These are phyloP conservation scores for Apodemus sylvaticus DNA, from an alignment of 2,113 vertebrate species.

Conservation along the genomic window DNA sequence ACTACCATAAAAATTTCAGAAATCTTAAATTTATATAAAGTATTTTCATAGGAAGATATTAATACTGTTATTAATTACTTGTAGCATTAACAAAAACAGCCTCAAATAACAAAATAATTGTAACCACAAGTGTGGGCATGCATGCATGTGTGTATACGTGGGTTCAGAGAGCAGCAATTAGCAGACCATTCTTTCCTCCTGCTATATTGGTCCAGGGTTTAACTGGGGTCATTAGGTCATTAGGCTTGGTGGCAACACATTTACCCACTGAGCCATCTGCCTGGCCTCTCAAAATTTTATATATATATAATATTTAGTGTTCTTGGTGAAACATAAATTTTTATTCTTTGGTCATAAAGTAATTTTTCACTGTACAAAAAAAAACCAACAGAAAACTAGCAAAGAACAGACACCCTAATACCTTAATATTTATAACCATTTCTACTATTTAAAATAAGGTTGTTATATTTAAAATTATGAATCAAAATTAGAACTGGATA, in stretches of 20 bases:
- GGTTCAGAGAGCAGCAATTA: neutral
- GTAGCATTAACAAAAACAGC: neutral
- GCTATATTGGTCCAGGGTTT: neutral
- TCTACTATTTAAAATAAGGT: neutral
- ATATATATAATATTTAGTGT: neutral
- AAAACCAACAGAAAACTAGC: neutral
- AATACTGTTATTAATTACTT: neutral
- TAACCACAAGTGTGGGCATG: neutral
- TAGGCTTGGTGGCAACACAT: neutral
- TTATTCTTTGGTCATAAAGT: neutral
- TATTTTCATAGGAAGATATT: slow-evolving; percentile 40
- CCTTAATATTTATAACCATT: neutral
- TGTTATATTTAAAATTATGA: slow-evolving; percentile 12
- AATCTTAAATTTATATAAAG: slow-evolving; percentile 31
- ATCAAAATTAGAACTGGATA: slow-evolving; percentile 11
- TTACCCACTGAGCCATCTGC: neutral
- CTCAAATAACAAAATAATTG: slow-evolving; percentile 1
- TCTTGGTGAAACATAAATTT: slow-evolving; percentile 19
- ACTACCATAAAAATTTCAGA: neutral
- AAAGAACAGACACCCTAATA: neutral
- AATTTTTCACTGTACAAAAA: neutral
- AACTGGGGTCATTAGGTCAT: neutral
- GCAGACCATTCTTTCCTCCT: neutral
- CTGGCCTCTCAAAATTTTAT: neutral
- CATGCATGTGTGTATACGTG: neutral